A percentile compares a stretch with the other conserved stretches of the same genome.
Conservation (phyloP, 2,113 vertebrate species). For the Dolichotis patagonum region DNA sequence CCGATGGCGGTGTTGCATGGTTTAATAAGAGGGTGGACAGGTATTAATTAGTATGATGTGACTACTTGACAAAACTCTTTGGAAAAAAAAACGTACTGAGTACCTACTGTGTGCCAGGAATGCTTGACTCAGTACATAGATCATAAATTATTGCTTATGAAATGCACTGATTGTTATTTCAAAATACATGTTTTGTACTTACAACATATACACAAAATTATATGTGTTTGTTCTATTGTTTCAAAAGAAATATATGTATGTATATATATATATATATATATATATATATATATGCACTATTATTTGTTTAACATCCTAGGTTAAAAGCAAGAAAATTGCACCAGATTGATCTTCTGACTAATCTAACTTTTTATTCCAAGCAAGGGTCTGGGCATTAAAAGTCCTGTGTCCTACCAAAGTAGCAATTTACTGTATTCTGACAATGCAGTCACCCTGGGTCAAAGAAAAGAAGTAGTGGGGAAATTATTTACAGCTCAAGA, state of each 20-base stretch:
- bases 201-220: background rate
- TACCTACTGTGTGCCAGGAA: background rate
- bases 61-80: background rate
- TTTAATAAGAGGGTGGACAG: background rate
- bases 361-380: conserved; percentile 57
- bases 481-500: conserved; percentile 76
- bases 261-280: too few relatives aligned
- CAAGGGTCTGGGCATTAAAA: background rate
- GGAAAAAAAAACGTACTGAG: background rate
- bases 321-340: conserved; percentile 33
- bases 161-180: background rate
- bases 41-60: background rate
- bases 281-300: background rate
- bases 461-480: conserved; percentile 60
- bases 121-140: background rate
- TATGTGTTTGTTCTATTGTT: background rate
- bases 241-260: background rate
- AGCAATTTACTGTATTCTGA: conserved; percentile 31
- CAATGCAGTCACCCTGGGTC: conserved; percentile 55
- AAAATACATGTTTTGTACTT: background rate
- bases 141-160: conserved; percentile 11
- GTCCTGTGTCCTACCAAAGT: too few relatives aligned
- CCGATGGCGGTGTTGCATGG: background rate
- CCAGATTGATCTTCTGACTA: conserved; percentile 50
- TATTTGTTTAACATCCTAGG: conserved; percentile 45